Percentiles rank a stretch among this genome's conserved stretches.
Conservation (phyloP, 37 sponge, comb jelly and placozoan species). For the Haliclona indistincta region DNA sequence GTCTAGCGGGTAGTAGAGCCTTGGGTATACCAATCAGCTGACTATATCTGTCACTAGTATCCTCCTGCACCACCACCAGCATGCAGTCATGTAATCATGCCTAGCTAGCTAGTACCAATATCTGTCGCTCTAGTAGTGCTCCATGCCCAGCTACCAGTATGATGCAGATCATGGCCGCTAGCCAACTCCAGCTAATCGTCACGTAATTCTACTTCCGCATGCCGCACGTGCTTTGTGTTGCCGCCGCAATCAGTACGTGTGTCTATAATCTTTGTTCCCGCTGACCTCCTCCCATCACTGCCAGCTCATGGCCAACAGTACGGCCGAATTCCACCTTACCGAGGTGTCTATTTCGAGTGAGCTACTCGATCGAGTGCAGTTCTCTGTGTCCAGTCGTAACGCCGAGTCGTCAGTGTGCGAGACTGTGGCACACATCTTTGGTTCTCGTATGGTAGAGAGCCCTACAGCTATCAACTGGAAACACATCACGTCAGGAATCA, state of each 20-base stretch:
- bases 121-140: slow-evolving; percentile 69
- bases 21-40: slow-evolving; percentile 81
- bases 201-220: not conserved
- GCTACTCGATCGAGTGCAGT: slow-evolving; percentile 64
- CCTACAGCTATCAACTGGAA: slow-evolving; percentile 62
- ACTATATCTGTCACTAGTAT: slow-evolving; percentile 44
- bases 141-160: slow-evolving; percentile 89
- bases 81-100: not conserved
- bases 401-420: slow-evolving; percentile 61
- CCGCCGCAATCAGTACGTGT: not conserved
- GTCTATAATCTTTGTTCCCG: not conserved
- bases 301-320: not conserved
- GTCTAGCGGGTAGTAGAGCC: slow-evolving; percentile 79
- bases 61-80: slow-evolving; percentile 36
- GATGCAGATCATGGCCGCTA: slow-evolving; percentile 50
- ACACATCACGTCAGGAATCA: slow-evolving; percentile 62
- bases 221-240: not conserved
- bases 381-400: slow-evolving; percentile 73
- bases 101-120: slow-evolving; percentile 52
- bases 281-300: not conserved
- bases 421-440: slow-evolving; percentile 69
- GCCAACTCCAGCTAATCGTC: too few species aligned
- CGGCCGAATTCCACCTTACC: slow-evolving; percentile 2
- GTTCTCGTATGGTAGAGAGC: slow-evolving; percentile 22
- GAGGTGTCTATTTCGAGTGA: slow-evolving; percentile 49